These are phyloP conservation scores for Phalanger gymnotis DNA, from an alignment of 2,797 vertebrate species.

Conservation along the genomic window DNA sequence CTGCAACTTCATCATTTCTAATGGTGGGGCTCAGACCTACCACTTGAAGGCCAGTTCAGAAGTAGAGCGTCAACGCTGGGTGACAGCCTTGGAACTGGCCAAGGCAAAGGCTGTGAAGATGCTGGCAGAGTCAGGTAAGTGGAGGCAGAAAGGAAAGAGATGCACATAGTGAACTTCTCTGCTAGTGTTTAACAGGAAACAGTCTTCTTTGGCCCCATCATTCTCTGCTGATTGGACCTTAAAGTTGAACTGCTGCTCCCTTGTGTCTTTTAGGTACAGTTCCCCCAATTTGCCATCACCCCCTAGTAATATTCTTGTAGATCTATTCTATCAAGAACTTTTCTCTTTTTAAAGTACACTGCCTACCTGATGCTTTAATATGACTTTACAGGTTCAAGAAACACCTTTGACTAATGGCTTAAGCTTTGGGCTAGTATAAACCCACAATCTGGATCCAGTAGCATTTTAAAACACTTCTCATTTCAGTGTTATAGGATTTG, in stretches of 20 bases:
- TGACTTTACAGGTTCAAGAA: constrained; percentile 27
- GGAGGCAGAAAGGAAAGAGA: background rate
- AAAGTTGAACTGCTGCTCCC: background rate
- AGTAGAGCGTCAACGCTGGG: constrained; percentile 97
- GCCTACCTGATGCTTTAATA: background rate
- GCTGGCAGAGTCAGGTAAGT: constrained; percentile 93
- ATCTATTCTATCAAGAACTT: background rate
- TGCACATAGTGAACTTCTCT: background rate
- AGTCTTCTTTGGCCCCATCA: background rate
- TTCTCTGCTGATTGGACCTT: background rate
- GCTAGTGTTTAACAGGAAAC: background rate
- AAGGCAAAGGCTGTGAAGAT: constrained; percentile 96
- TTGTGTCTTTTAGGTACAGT: background rate
- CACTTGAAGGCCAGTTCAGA: constrained; percentile 97
- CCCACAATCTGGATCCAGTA: background rate
- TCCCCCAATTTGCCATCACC: background rate
- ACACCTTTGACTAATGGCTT: constrained; percentile 17
- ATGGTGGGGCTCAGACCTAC: constrained; percentile 96
- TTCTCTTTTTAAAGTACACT: constrained; percentile 9
- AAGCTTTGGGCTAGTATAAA: constrained; percentile 19
- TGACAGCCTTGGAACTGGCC: constrained; percentile 95
- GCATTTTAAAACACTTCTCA: background rate
- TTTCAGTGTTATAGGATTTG: constrained; percentile 13
- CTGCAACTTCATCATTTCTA: constrained; percentile 97
- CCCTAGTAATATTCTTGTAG: background rate